A percentile compares a stretch with the other conserved stretches of the same genome.
These are phyloP conservation scores for Leptura quadrifasciata DNA, from an alignment of 2,888 invertebrate genomes.

Conservation along the genomic window DNA sequence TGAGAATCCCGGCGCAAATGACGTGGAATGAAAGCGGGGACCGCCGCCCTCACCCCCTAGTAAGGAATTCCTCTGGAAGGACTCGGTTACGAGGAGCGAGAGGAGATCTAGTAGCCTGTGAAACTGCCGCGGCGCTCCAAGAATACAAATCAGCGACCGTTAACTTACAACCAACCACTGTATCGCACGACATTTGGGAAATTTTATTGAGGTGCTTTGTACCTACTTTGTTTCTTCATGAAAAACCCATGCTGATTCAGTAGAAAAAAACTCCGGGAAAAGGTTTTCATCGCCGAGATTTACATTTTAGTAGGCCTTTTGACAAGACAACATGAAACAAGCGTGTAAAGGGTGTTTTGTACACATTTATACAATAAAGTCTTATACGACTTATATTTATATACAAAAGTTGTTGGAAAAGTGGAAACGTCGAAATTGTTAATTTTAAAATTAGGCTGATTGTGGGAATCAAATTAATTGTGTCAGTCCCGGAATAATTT, in stretches of 20 bases:
- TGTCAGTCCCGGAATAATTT: too few relatives aligned
- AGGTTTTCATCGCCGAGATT: conserved; percentile 27
- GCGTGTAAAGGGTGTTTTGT: background rate
- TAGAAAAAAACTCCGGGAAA: conserved; percentile 42
- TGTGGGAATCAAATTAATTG: too few relatives aligned
- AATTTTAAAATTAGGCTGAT: too few relatives aligned
- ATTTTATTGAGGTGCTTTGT: conserved; percentile 68
- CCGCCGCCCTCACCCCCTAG: conserved; percentile 24
- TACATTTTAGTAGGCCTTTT: conserved; percentile 38
- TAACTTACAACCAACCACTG: conserved; percentile 58
- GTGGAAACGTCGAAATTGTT: too few relatives aligned
- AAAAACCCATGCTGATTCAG: conserved; percentile 50
- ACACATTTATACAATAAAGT: conserved; percentile 3
- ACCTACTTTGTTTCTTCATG: conserved; percentile 66
- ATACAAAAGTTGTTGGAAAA: background rate
- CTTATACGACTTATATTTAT: background rate
- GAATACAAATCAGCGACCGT: conserved; percentile 70
- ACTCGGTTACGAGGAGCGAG: conserved; percentile 44
- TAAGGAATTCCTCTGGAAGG: conserved; percentile 20
- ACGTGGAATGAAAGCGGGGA: conserved; percentile 26
- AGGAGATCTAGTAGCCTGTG: conserved; percentile 69
- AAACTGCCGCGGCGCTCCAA: conserved; percentile 66
- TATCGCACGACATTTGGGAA: conserved; percentile 65
- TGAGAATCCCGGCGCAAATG: conserved; percentile 16
- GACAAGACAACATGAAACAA: background rate